These are phyloP conservation scores for Cephus cinctus DNA, from an alignment of 1,140 invertebrate species.

Conservation along the genomic window DNA sequence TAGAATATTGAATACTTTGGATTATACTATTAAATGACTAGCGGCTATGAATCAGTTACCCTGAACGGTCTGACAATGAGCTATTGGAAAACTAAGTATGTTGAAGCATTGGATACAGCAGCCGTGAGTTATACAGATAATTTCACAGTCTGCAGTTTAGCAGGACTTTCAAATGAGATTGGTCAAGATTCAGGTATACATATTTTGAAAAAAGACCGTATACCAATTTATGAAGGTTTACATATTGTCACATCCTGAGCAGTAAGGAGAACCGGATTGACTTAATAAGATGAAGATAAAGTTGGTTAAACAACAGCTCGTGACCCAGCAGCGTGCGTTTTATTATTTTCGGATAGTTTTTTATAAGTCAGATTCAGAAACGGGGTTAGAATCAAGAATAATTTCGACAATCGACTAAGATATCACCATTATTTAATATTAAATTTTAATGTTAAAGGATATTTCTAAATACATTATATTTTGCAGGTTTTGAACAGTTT, in stretches of 20 bases:
- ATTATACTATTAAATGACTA: conserved; percentile 46
- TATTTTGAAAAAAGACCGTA: too few species aligned
- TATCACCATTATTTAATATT: too few species aligned
- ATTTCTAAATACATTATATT: too few species aligned
- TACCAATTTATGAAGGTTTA: too few species aligned
- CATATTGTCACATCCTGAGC: conserved; percentile 31
- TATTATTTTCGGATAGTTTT: conserved; percentile 20
- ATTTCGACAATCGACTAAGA: conserved; percentile 26
- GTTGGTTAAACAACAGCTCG: conserved; percentile 31
- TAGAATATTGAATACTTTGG: conserved; percentile 68
- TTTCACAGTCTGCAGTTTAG: not conserved
- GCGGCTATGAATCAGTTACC: conserved; percentile 10
- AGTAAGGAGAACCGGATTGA: not conserved
- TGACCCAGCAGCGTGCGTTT: conserved; percentile 27
- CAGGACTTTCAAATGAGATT: not conserved
- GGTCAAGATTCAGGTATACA: too few species aligned
- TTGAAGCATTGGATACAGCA: conserved; percentile 1
- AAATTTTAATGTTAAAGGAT: too few species aligned
- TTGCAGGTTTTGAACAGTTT: too few species aligned
- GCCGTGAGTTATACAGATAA: conserved; percentile 10
- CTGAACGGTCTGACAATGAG: conserved; percentile 33
- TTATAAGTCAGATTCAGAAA: not conserved
- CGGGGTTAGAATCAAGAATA: conserved; percentile 21
- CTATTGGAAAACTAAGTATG: conserved; percentile 40
- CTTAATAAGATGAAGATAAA: conserved; percentile 11